Percentiles rank a stretch among this genome's conserved stretches.
Conservation (phyloP, 2,797 vertebrate species). For the Selene dorsalis region DNA sequence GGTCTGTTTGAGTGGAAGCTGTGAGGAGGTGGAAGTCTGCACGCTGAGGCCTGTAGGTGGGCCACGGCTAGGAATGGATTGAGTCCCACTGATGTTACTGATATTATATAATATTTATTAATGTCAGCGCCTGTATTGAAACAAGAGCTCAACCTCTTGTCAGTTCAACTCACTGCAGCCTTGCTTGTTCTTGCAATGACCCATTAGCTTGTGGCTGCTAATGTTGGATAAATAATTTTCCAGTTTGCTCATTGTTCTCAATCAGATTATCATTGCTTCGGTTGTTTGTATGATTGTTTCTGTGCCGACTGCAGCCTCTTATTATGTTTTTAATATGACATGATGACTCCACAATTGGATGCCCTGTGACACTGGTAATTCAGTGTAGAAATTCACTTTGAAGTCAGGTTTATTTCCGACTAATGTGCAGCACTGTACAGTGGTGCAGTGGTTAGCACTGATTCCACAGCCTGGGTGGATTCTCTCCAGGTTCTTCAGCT, state of each 20-base stretch:
- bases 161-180: not conserved
- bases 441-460: no score
- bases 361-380: not conserved
- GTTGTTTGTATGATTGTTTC: not conserved
- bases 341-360: not conserved
- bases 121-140: constrained; percentile 2
- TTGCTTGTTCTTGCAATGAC: not conserved
- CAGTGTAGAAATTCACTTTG: not conserved
- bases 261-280: not conserved
- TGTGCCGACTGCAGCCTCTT: not conserved
- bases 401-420: no score
- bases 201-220: no score
- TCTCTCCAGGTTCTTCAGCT: no score
- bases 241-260: not conserved
- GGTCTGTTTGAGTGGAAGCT: constrained; percentile 23
- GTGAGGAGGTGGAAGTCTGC: constrained; percentile 1
- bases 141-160: not conserved
- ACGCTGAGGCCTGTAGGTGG: not conserved
- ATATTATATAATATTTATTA: not conserved
- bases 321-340: not conserved
- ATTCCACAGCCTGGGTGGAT: no score
- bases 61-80: not conserved
- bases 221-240: not conserved
- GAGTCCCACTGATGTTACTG: constrained; percentile 1
- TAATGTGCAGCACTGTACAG: no score